Evolutionary conservation across 2,888 invertebrate genomes (phyloP).

Genomic region (Drosophila paracracens): DNA sequence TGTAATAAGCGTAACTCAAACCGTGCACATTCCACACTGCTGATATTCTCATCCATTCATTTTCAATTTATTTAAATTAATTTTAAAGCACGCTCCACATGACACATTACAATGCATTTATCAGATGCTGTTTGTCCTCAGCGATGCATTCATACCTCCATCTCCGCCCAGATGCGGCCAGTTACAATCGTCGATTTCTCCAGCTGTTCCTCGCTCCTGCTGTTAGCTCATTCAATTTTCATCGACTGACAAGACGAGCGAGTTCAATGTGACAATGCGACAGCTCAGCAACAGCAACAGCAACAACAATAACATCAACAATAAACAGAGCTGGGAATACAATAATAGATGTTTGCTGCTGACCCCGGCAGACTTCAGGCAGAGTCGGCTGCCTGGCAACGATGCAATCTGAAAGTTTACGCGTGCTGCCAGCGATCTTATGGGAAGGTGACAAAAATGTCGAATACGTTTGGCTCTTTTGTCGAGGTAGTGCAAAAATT

Average conservation of each 20-base stretch:
- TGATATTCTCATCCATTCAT: slow-evolving; percentile 38
- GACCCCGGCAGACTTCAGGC: slow-evolving; percentile 14
- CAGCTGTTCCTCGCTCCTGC: slow-evolving; percentile 36
- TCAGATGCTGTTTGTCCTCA: slow-evolving; percentile 33
- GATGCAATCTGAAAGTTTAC: slow-evolving; percentile 46
- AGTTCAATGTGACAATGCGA: slow-evolving; percentile 64
- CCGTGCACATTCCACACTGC: slow-evolving; percentile 20
- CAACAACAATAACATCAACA: slow-evolving; percentile 19
- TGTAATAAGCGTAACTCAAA: slow-evolving; percentile 20
- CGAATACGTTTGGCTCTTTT: slow-evolving; percentile 26
- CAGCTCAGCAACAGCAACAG: slow-evolving; percentile 37
- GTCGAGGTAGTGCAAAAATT: slow-evolving; percentile 29
- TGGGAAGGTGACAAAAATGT: slow-evolving; percentile 17
- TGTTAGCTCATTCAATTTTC: slow-evolving; percentile 65
- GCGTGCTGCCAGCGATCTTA: slow-evolving; percentile 36
- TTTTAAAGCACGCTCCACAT: slow-evolving; percentile 52
- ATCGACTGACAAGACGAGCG: slow-evolving; percentile 67
- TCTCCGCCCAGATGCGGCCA: neutral
- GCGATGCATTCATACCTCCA: neutral
- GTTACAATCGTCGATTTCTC: neutral
- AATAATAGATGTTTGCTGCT: slow-evolving; percentile 38
- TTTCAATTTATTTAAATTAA: slow-evolving; percentile 72
- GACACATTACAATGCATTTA: slow-evolving; percentile 56
- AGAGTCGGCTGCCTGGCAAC: slow-evolving; percentile 14
- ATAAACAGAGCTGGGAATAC: slow-evolving; percentile 12